Base-by-base conservation (phyloP, 2,797 vertebrate species). In the Myotis myotis region DNA sequence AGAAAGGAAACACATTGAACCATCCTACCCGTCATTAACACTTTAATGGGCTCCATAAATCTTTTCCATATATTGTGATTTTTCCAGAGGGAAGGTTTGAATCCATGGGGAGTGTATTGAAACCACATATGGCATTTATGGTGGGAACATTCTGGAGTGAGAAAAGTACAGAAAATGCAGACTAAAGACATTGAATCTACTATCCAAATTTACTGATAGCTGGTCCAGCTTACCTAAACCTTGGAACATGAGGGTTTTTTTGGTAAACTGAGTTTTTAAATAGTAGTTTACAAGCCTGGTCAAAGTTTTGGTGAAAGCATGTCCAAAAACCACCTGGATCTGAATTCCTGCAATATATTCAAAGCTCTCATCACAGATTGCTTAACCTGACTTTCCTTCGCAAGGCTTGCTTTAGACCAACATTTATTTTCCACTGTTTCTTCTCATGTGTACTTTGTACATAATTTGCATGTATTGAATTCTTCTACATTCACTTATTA, bases 31-130 rank as follows among this genome's bases (percentile, higher is more conserved):
- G 62, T 84, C 44, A 66, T 93, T 91, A 89, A 95, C 51, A 96
- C 6, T 33, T 28, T 84, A 87, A 79, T 79, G 51, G 84, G n/a
- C 8, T 38, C 25, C n/a, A 28, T 30, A 74, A 74, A 87, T 91
- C 70, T 94, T 75, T 89, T 89, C 78, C 75, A 95, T 68, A 89
- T 94, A 13, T 81, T 93, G 17, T 81, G 22, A 86, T 83, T 91
- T 88, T 85, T 44, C 36, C 33, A 92, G 41, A 71, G 12, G 22
- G 8, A 76, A 11, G 20, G 5, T 15, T 15, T 94, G 47, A 83
- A 55, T 74, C 33, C 25, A 72, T 49, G 20, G 38, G 19, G 20
- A 95, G 12, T 6, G 55, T 84, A 87, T 8, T 91, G 36, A 66
- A 1, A 95, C 20, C 8, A 81, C 28, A 87, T 81, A 60, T 84